Conservation (phyloP, 2,797 vertebrate genomes). For the Mormyrops boulengeri region DNA sequence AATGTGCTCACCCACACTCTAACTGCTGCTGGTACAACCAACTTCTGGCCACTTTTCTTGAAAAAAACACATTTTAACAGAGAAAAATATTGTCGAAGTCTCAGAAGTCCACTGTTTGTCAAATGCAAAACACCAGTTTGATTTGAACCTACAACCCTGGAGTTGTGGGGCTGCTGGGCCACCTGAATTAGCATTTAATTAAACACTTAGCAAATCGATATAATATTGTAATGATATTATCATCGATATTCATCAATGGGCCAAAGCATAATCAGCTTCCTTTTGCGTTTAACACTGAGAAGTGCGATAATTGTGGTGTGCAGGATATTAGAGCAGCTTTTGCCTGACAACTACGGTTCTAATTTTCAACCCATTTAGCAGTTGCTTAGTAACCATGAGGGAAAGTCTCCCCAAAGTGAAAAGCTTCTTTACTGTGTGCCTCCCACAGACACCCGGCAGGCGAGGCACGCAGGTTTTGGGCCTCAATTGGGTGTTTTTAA, state of each 20-base stretch:
- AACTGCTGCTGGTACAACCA: not conserved
- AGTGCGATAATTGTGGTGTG: not conserved
- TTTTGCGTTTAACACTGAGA: not conserved
- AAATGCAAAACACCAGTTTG: not conserved
- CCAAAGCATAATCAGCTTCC: not conserved
- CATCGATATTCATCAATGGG: not conserved
- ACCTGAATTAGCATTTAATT: not conserved
- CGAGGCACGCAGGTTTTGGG: not conserved
- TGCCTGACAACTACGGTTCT: slow-evolving; percentile 23
- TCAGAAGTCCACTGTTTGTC: not conserved
- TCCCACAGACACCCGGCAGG: not conserved
- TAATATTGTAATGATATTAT: not conserved
- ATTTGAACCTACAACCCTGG: not conserved
- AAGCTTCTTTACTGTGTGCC: not conserved
- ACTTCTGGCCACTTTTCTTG: not conserved
- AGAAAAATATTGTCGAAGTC: not conserved
- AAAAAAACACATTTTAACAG: not conserved
- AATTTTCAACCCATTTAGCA: slow-evolving; percentile 23
- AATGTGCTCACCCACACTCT: not conserved
- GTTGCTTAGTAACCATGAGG: slow-evolving; percentile 26
- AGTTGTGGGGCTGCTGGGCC: no score
- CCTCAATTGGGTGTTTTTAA: not conserved
- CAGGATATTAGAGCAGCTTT: slow-evolving; percentile 6
- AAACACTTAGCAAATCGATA: not conserved
- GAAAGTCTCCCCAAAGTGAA: slow-evolving; percentile 23